Evolutionary conservation across 2,113 vertebrate species (phyloP).

Genomic region (Notechis scutatus): DNA sequence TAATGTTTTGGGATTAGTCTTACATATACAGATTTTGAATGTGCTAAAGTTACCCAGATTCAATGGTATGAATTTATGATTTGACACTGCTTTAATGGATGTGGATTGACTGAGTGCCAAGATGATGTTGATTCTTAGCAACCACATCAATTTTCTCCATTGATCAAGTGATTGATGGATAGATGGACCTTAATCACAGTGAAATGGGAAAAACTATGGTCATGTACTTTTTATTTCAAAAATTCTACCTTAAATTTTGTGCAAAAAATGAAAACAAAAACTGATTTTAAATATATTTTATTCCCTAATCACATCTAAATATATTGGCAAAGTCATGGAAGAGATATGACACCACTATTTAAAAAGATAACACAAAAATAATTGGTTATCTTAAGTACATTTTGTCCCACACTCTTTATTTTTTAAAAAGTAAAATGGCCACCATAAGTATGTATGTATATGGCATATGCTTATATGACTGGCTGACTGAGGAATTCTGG

Average conservation of each 20-base stretch:
- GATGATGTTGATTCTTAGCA: not conserved
- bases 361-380: not conserved
- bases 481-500: not conserved
- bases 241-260: not conserved
- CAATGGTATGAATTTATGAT: not conserved
- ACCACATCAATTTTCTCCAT: not conserved
- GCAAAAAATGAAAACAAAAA: not conserved
- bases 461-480: not conserved
- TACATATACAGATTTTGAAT: not conserved
- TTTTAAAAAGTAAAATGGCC: not conserved
- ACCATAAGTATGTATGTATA: not conserved
- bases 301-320: not conserved
- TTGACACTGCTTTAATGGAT: not conserved
- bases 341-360: not conserved
- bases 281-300: not conserved
- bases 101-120: not conserved
- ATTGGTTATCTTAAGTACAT: not conserved
- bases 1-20: conserved; percentile 7
- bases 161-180: not conserved
- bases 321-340: not conserved
- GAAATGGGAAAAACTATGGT: not conserved
- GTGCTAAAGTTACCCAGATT: not conserved
- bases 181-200: not conserved
- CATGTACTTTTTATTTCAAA: not conserved
- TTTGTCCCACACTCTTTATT: not conserved